Conservation (phyloP, 2,888 invertebrate species). For the Mimas tiliae region DNA sequence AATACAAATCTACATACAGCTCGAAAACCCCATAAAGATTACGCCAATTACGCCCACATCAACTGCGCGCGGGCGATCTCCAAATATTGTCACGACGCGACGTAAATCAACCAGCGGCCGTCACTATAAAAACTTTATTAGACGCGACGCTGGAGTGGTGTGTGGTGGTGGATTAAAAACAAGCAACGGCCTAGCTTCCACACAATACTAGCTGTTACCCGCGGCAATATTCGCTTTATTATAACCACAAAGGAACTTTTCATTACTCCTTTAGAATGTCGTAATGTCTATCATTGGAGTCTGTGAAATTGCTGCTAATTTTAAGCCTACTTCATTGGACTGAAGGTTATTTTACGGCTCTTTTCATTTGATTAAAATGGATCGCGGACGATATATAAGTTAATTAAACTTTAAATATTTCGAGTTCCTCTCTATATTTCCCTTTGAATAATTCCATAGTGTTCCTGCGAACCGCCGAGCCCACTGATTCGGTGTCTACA, state of each 20-base stretch:
- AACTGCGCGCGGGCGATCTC: slow-evolving; percentile 32
- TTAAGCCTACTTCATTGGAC: neutral
- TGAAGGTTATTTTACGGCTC: neutral
- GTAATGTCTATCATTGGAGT: neutral
- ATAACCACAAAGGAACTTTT: neutral
- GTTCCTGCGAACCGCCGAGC: too few relatives aligned
- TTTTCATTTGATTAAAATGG: neutral
- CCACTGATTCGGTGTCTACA: too few relatives aligned
- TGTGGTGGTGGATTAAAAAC: slow-evolving; percentile 11
- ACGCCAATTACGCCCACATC: slow-evolving; percentile 48
- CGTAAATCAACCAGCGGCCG: slow-evolving; percentile 30
- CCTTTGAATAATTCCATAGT: too few relatives aligned
- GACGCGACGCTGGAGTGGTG: slow-evolving; percentile 7
- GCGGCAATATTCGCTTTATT: neutral
- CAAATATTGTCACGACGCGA: slow-evolving; percentile 31
- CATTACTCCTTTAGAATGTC: neutral
- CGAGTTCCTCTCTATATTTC: too few relatives aligned
- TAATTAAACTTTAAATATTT: too few relatives aligned
- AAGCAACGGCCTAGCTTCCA: slow-evolving; percentile 25
- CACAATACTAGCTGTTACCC: slow-evolving; percentile 5
- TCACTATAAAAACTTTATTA: slow-evolving; percentile 26
- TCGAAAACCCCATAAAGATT: slow-evolving; percentile 35
- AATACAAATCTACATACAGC: slow-evolving; percentile 21
- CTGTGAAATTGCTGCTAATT: neutral
- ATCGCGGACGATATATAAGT: too few relatives aligned